A percentile compares a stretch with the other conserved stretches of the same genome.
phyloP scores from a whole-genome alignment of 2,888 invertebrate genomes.

The Sinelater perroti region DNA sequence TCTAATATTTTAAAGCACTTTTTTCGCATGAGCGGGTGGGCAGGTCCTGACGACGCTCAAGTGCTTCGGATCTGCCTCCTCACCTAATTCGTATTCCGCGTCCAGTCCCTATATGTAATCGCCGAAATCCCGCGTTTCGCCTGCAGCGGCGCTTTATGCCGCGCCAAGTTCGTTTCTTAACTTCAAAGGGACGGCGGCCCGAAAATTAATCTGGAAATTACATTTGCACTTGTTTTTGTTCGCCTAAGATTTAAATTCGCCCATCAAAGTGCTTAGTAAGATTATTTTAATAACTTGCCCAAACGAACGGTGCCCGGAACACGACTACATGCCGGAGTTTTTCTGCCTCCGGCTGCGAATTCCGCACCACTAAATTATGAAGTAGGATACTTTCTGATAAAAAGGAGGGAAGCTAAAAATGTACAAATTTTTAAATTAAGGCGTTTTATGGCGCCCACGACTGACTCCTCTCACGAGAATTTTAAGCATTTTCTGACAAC shows the following conservation, averaged over 20 bases:
- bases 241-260: slow-evolving; percentile 58
- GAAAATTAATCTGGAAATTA: slow-evolving; percentile 65
- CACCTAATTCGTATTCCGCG: slow-evolving; percentile 20
- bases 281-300: slow-evolving; percentile 33
- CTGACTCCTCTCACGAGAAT: slow-evolving; percentile 4
- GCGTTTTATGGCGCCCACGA: slow-evolving; percentile 9
- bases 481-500: background rate
- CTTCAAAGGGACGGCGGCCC: slow-evolving; percentile 22
- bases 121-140: slow-evolving; percentile 50
- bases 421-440: slow-evolving; percentile 26
- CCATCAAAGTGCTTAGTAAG: slow-evolving; percentile 31
- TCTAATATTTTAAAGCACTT: slow-evolving; percentile 43
- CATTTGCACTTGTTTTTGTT: slow-evolving; percentile 66
- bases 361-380: slow-evolving; percentile 22
- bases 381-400: slow-evolving; percentile 5
- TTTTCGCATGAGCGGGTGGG: slow-evolving; percentile 41
- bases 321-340: slow-evolving; percentile 10
- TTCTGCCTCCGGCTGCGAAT: slow-evolving; percentile 17
- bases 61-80: slow-evolving; percentile 22
- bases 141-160: slow-evolving; percentile 10
- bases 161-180: slow-evolving; percentile 23
- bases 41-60: slow-evolving; percentile 35
- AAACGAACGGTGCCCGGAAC: slow-evolving; percentile 15
- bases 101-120: slow-evolving; percentile 29
- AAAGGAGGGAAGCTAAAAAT: slow-evolving; percentile 17